Evolutionary conservation across 2,797 vertebrate genomes (phyloP).

Genomic region (Melopsittacus undulatus): DNA sequence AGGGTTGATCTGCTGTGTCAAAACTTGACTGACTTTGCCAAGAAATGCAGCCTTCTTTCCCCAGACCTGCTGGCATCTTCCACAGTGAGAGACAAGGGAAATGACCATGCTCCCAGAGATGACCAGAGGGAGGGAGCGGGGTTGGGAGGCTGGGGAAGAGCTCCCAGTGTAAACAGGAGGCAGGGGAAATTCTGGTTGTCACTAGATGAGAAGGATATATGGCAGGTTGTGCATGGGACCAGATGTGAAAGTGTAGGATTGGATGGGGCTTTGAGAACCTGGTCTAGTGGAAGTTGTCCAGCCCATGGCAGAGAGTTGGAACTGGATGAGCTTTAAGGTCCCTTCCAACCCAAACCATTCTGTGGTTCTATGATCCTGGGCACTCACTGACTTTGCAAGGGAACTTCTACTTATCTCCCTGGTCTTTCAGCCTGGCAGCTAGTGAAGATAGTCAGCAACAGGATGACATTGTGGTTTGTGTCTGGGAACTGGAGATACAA

Average conservation of each 20-base stretch:
- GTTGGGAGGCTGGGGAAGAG: not conserved
- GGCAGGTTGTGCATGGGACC: not conserved
- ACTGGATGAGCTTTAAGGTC: not conserved
- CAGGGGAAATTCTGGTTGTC: not conserved
- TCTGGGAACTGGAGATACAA: accelerated
- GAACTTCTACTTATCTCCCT: not conserved
- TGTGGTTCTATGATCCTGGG: not conserved
- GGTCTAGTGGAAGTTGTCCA: not conserved
- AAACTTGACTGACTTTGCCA: not conserved
- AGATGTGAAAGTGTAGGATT: not conserved
- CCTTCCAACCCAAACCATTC: not conserved
- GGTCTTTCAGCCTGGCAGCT: not conserved
- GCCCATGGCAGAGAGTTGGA: not conserved
- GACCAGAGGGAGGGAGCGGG: not conserved
- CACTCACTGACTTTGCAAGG: not conserved
- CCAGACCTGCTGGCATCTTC: not conserved
- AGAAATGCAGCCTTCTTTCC: not conserved
- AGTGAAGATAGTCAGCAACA: not conserved
- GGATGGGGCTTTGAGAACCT: not conserved
- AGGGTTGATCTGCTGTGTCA: not conserved
- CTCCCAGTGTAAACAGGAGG: not conserved
- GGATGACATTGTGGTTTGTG: not conserved
- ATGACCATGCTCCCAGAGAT: accelerated
- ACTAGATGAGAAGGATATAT: not conserved
- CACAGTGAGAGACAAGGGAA: not conserved